Percentiles rank a stretch among this genome's conserved stretches.
phyloP scores from a whole-genome alignment of 2,888 invertebrate genomes.

The Sphaerophoria taeniata region DNA sequence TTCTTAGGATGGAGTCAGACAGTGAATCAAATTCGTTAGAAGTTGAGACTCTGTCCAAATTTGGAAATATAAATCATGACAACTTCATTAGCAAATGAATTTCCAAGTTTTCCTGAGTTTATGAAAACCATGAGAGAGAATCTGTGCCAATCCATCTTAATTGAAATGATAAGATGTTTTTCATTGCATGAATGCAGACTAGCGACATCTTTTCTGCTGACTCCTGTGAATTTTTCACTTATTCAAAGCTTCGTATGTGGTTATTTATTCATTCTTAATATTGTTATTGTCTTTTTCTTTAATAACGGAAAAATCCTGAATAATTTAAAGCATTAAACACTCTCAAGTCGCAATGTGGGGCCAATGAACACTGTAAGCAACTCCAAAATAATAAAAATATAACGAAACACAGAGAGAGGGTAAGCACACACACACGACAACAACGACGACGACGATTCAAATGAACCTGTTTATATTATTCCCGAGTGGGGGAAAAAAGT shows the following conservation, averaged over 20 bases:
- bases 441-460: background rate
- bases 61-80: too few species aligned
- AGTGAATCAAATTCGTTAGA: too few species aligned
- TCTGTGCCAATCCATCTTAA: slow-evolving; percentile 35
- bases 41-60: too few species aligned
- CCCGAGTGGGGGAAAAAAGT: slow-evolving; percentile 63
- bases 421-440: background rate
- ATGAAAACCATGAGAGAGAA: slow-evolving; percentile 50
- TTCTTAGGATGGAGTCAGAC: too few species aligned
- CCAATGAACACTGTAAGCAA: slow-evolving; percentile 9
- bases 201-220: slow-evolving; percentile 48
- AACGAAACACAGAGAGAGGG: background rate
- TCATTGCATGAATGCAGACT: slow-evolving; percentile 40
- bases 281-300: slow-evolving; percentile 7
- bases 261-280: background rate
- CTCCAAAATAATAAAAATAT: too few species aligned
- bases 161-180: slow-evolving; percentile 31
- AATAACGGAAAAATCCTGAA: slow-evolving; percentile 35
- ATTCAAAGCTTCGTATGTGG: slow-evolving; percentile 36
- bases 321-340: slow-evolving; percentile 48
- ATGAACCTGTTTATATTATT: slow-evolving; percentile 28
- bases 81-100: too few species aligned
- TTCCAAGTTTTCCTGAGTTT: too few species aligned
- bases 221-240: slow-evolving; percentile 26
- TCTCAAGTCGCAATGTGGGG: slow-evolving; percentile 1